Evolutionary conservation across 64 coral and sea anemone genomes (phyloP).

Genomic region (Porites lutea): DNA sequence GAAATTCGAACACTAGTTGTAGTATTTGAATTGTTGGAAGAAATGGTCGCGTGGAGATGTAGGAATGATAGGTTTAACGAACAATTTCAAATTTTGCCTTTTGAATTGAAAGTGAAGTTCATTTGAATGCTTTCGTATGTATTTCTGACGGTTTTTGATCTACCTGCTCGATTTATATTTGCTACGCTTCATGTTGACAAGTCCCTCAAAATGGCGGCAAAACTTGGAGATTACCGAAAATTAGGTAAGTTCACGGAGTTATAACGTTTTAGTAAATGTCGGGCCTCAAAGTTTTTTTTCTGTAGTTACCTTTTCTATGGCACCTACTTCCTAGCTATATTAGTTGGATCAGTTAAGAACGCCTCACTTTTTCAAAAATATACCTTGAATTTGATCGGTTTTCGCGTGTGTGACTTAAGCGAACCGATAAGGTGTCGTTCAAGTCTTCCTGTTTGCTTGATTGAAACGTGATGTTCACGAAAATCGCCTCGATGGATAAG

Average conservation of each 20-base stretch:
- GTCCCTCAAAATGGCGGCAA: conserved; percentile 43
- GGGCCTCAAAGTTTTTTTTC: conserved; percentile 37
- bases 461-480: no score
- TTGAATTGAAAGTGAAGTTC: not conserved
- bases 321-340: no score
- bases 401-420: no score
- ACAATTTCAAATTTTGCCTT: no score
- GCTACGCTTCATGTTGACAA: conserved; percentile 29
- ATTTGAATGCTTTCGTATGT: conserved; percentile 27
- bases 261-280: conserved; percentile 30
- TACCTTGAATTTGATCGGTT: not conserved
- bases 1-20: not conserved
- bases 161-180: conserved; percentile 42
- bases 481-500: no score
- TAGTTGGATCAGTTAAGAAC: conserved; percentile 21
- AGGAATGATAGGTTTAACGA: no score
- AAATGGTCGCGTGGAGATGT: no score
- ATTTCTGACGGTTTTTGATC: conserved; percentile 50
- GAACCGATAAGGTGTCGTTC: no score
- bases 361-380: conserved; percentile 25
- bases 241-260: conserved; percentile 40
- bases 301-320: no score
- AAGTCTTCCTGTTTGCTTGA: no score
- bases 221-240: conserved; percentile 47
- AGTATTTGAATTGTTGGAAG: not conserved